Percentiles rank a stretch among this genome's conserved stretches.
Conservation (phyloP, 2,113 vertebrate genomes). For the Saccopteryx leptura region DNA sequence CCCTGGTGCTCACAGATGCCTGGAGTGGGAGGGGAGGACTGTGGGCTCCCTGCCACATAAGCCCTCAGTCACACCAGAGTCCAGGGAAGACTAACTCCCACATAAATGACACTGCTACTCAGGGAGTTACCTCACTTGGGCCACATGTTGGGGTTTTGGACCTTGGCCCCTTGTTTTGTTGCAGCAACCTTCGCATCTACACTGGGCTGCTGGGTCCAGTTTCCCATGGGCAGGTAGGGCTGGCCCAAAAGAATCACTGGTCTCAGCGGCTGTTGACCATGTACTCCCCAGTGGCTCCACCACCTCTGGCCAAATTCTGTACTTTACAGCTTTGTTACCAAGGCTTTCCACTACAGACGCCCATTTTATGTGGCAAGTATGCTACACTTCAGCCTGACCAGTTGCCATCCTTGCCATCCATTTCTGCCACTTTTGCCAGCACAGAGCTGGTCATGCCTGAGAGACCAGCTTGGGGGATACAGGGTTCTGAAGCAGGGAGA, state of each 20-base stretch:
- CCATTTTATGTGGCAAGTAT: not conserved
- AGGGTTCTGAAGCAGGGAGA: not conserved
- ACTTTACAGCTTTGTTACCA: not conserved
- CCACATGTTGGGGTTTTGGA: not conserved
- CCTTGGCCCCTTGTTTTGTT: not conserved
- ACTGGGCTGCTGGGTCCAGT: not conserved
- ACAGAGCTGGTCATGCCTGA: rapidly evolving
- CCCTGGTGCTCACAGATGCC: too few relatives aligned
- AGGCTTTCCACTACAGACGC: not conserved
- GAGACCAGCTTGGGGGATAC: not conserved
- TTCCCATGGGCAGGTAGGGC: not conserved
- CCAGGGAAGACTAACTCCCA: not conserved
- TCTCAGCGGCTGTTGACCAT: not conserved
- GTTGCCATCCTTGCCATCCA: not conserved
- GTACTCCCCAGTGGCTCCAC: rapidly evolving
- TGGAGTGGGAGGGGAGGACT: not conserved
- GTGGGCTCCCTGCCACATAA: not conserved
- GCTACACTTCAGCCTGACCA: not conserved
- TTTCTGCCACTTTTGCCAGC: not conserved
- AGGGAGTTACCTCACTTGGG: not conserved
- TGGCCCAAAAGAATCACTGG: not conserved
- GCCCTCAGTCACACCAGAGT: not conserved
- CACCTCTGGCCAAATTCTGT: not conserved
- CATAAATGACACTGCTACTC: not conserved
- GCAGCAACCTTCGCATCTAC: not conserved